Evolutionary conservation across 2,888 invertebrate species (phyloP).

Genomic region (Eumerus sabulonum): DNA sequence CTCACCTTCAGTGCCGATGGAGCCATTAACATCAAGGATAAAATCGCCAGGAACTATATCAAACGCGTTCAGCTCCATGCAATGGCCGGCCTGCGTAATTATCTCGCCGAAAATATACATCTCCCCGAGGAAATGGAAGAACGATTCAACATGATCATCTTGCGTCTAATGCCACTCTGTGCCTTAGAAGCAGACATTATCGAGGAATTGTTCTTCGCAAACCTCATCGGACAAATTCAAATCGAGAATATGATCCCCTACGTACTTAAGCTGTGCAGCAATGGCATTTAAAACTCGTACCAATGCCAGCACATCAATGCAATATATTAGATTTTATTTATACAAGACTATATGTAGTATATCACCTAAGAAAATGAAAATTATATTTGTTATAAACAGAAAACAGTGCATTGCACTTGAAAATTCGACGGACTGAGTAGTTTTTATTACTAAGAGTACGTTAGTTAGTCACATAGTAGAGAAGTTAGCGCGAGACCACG

Average conservation of each 20-base stretch:
- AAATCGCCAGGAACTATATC: slow-evolving; percentile 72
- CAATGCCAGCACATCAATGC: slow-evolving; percentile 49
- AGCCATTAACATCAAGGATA: slow-evolving; percentile 74
- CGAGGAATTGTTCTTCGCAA: slow-evolving; percentile 95
- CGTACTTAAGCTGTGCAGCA: slow-evolving; percentile 83
- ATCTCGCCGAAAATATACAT: slow-evolving; percentile 64
- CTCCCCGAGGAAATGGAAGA: slow-evolving; percentile 75
- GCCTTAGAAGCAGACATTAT: slow-evolving; percentile 87
- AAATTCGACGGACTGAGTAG: slow-evolving; percentile 65
- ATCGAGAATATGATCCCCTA: slow-evolving; percentile 97
- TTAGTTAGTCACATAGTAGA: slow-evolving; percentile 38
- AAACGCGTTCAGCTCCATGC: slow-evolving; percentile 75
- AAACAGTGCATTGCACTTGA: slow-evolving; percentile 43
- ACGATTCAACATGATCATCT: slow-evolving; percentile 80
- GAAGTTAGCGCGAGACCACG: slow-evolving; percentile 19
- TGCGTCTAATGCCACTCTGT: slow-evolving; percentile 85
- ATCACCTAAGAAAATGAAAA: too few relatives aligned
- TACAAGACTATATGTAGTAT: slow-evolving; percentile 9
- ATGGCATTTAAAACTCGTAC: slow-evolving; percentile 52
- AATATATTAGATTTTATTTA: slow-evolving; percentile 53
- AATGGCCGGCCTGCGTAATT: slow-evolving; percentile 72
- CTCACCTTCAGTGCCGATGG: slow-evolving; percentile 90
- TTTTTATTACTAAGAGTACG: slow-evolving; percentile 53
- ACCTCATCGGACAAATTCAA: slow-evolving; percentile 94
- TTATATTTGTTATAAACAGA: slow-evolving; percentile 58